Conservation (phyloP, 2,888 invertebrate genomes). For the Listrodromus nycthemerus region DNA sequence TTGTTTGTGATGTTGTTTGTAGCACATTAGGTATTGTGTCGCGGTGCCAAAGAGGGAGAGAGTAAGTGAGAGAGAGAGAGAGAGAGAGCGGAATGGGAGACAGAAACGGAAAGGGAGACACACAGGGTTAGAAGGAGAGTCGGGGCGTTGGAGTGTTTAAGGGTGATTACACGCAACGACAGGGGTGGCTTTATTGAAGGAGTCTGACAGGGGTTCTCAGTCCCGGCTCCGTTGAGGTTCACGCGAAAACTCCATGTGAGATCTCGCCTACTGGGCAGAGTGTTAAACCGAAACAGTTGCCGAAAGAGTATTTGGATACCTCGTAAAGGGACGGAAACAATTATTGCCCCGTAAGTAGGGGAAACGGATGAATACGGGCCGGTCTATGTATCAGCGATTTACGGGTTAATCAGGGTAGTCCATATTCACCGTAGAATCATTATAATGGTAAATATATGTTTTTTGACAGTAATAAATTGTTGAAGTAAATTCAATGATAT, state of each 20-base stretch:
- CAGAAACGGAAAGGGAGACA: constrained; percentile 66
- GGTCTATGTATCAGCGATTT: too few species aligned
- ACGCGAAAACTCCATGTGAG: neutral
- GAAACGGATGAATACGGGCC: too few species aligned
- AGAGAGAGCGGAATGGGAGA: constrained; percentile 65
- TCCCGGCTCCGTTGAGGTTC: neutral
- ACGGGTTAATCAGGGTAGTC: too few species aligned
- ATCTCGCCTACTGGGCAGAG: too few species aligned
- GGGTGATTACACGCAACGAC: constrained; percentile 84
- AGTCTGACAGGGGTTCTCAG: constrained; percentile 79
- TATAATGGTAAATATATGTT: too few species aligned
- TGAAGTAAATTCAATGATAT: too few species aligned
- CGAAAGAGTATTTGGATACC: too few species aligned
- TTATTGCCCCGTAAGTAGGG: too few species aligned
- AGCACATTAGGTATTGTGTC: constrained; percentile 84
- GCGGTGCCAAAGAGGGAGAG: constrained; percentile 74
- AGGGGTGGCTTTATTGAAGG: constrained; percentile 83
- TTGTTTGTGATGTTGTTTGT: constrained; percentile 84
- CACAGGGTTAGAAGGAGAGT: constrained; percentile 64
- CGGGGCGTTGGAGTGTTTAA: constrained; percentile 84
- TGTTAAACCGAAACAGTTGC: too few species aligned
- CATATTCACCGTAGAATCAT: too few species aligned
- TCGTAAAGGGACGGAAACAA: too few species aligned
- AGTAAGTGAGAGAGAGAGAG: neutral
- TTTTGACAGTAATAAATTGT: too few species aligned